Evolutionary conservation across 2,797 vertebrate genomes (phyloP).

Genomic region (Capromys pilorides): DNA sequence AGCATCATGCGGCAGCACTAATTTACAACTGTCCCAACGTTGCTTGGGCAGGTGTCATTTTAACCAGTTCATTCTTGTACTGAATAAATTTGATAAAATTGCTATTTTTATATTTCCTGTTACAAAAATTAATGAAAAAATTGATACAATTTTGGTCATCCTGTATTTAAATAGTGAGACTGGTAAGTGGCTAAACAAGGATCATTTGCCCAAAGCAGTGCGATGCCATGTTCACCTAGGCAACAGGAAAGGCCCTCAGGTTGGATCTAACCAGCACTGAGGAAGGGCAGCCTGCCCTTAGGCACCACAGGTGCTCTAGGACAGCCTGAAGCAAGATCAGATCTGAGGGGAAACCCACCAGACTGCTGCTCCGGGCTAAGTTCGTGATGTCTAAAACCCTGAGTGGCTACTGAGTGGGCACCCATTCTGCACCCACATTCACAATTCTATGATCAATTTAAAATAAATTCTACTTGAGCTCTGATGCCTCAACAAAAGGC

Average conservation of each 20-base stretch:
- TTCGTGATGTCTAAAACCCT: neutral
- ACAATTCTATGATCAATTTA: neutral
- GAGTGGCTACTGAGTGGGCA: neutral
- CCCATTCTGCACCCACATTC: neutral
- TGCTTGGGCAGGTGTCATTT: neutral
- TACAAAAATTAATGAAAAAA: neutral
- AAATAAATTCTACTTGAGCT: neutral
- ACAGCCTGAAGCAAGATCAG: neutral
- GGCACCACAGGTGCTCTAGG: neutral
- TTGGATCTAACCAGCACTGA: neutral
- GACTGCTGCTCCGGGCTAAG: rapidly evolving
- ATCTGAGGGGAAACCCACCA: neutral
- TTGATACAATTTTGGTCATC: neutral
- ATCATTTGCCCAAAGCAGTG: neutral
- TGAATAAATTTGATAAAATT: neutral
- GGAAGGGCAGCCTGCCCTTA: neutral
- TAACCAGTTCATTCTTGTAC: neutral
- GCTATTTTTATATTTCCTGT: neutral
- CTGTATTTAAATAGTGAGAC: neutral
- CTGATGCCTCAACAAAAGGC: neutral
- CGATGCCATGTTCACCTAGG: neutral
- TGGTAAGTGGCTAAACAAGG: neutral
- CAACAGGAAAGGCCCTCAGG: neutral
- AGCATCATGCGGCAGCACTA: neutral
- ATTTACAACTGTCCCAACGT: neutral